phyloP scores from a whole-genome alignment of 1,140 invertebrate species.

The Drosophila ironensis region DNA sequence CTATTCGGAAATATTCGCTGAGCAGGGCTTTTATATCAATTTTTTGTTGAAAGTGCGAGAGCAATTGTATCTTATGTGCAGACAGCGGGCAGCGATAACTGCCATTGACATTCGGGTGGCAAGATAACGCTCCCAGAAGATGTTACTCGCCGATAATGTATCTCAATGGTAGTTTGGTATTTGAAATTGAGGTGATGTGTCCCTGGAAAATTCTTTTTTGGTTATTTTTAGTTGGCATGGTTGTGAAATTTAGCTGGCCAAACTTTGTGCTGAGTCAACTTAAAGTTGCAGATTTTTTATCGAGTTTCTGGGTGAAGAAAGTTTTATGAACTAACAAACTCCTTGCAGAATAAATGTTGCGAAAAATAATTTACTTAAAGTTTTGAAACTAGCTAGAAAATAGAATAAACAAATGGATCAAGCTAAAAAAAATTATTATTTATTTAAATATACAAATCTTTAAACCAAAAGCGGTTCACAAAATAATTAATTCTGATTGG shows the following conservation, averaged over 20 bases:
- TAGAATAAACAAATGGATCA: too few species aligned
- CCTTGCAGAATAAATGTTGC: too few species aligned
- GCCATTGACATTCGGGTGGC: slow-evolving; percentile 58
- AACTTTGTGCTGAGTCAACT: not conserved
- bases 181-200: not conserved
- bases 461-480: too few species aligned
- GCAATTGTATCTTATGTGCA: slow-evolving; percentile 14
- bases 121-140: slow-evolving; percentile 31
- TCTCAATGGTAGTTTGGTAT: not conserved
- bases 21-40: slow-evolving; percentile 46
- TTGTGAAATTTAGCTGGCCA: slow-evolving; percentile 18
- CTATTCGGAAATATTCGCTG: slow-evolving; percentile 45
- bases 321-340: too few species aligned
- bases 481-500: too few species aligned
- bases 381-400: too few species aligned
- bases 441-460: too few species aligned
- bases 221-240: not conserved
- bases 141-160: slow-evolving; percentile 32
- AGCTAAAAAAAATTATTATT: too few species aligned
- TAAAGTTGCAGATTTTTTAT: not conserved
- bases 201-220: too few species aligned
- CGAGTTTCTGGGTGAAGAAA: not conserved
- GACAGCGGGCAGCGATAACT: slow-evolving; percentile 50
- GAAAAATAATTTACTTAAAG: too few species aligned
- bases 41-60: too few species aligned